These are phyloP conservation scores for Gadus macrocephalus DNA, from an alignment of 2,113 vertebrate species.

Conservation along the genomic window DNA sequence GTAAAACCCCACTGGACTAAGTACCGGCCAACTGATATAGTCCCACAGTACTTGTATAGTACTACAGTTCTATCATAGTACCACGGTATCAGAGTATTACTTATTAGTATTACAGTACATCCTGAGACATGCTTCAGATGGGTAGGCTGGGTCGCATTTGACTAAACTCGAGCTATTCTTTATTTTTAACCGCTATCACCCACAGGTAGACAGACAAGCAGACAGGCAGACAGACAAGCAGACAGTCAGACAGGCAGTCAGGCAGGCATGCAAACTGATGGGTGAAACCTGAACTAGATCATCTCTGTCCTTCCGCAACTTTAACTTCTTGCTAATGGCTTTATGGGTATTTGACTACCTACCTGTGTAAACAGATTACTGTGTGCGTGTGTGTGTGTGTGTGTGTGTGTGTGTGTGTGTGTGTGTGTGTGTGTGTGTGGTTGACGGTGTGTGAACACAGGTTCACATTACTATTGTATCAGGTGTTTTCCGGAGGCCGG, in stretches of 20 bases:
- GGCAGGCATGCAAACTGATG: too few relatives aligned
- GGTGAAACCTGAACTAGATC: too few relatives aligned
- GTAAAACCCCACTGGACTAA: background rate
- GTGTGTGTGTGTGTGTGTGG: background rate
- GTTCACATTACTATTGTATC: background rate
- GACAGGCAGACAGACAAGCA: background rate
- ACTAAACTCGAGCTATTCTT: too few relatives aligned
- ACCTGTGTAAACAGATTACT: conserved; percentile 25
- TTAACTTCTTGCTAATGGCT: conserved; percentile 11
- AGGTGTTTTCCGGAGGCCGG: too few relatives aligned
- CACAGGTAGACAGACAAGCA: conserved; percentile 27
- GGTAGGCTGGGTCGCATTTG: too few relatives aligned
- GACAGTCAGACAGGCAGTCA: conserved; percentile 8
- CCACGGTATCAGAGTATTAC: too few relatives aligned
- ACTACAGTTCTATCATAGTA: too few relatives aligned
- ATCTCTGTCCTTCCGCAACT: conserved; percentile 51
- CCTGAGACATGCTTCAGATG: too few relatives aligned
- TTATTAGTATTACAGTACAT: too few relatives aligned
- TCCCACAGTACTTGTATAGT: too few relatives aligned
- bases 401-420: conserved; percentile 11
- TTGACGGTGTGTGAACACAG: background rate
- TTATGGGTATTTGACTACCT: conserved; percentile 53
- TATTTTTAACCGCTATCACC: conserved; percentile 21
- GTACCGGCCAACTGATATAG: too few relatives aligned
- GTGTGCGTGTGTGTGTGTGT: conserved; percentile 9